Evolutionary conservation across 2,797 vertebrate genomes (phyloP).

Genomic region (Pygocentrus nattereri): DNA sequence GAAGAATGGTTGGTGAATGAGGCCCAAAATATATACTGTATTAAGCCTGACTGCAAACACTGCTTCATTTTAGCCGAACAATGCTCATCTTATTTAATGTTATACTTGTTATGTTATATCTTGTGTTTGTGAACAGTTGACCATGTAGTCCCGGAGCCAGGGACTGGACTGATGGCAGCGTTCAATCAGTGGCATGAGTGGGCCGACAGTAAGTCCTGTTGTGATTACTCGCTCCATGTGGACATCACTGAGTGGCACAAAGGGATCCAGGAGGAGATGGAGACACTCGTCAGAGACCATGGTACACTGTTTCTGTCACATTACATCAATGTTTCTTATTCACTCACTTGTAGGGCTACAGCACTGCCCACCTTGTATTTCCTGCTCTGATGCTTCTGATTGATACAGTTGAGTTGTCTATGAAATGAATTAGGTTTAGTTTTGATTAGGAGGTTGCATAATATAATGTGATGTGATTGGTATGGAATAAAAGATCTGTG

Average conservation of each 20-base stretch:
- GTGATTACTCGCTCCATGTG: slow-evolving; percentile 96
- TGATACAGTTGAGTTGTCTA: no score
- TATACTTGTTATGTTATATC: no score
- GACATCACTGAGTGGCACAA: slow-evolving; percentile 97
- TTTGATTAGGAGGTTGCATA: no score
- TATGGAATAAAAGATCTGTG: no score
- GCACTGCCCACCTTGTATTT: neutral
- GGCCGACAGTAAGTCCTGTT: slow-evolving; percentile 96
- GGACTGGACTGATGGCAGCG: slow-evolving; percentile 87
- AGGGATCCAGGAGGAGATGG: slow-evolving; percentile 97
- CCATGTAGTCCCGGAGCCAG: slow-evolving; percentile 92
- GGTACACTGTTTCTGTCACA: slow-evolving; percentile 74
- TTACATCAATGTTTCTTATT: neutral
- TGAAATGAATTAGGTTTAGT: no score
- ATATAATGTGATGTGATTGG: neutral
- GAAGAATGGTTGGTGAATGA: no score
- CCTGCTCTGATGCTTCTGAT: neutral
- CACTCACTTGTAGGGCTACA: neutral
- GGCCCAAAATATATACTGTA: no score
- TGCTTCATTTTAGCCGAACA: no score
- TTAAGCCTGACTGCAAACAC: no score
- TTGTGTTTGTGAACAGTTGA: slow-evolving; percentile 81
- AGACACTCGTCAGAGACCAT: slow-evolving; percentile 94
- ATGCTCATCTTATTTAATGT: no score
- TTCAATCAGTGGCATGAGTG: slow-evolving; percentile 97